Evolutionary conservation across 1,140 invertebrate species (phyloP), one percentile per base, ranked within the genome.

Genomic region (Akabosia matsudoensis): DNA sequence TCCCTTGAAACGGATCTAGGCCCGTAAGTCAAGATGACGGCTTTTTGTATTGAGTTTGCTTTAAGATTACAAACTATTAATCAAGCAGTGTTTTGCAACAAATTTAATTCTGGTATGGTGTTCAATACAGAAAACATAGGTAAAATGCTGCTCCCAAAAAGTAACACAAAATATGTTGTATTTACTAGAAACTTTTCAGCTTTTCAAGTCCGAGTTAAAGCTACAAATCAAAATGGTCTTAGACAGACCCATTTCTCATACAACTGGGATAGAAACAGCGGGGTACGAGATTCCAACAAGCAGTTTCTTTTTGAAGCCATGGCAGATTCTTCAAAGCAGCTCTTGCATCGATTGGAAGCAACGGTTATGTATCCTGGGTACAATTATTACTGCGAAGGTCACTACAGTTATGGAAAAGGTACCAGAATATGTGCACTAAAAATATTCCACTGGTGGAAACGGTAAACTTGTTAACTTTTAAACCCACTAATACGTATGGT

Each of bases 201-300:
- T 71, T 74, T 81, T 64, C 75, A 74, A 71, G 16, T 74, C 16
- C 52, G 74, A n/a, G n/a, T 79, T 28, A 61, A 51, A 54, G 64
- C 51, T 26, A 79, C 70, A 45, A 33, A 76, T 33, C 76, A 78
- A 64, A 74, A 76, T 54, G 76, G 78, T 26, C 67, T 79, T 51
- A 61, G 74, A 61, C 61, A 61, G 14, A 70, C 75, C 33, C 73
- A 30, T 14, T 22, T 81, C 18, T 71, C 78, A n/a, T 79, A 78
- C 76, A 73, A 74, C 31, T 81, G 80, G 80, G 77, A 79, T 34
- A 74, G 75, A 24, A 77, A 13, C 31, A 30, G 74, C 33, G 74
- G 75, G 64, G 13, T 18, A 28, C 22, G 33, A 4, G 34, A 73
- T 33, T 33, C 22, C 16, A 73, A 26, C 45, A 80, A 80, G 52